These are phyloP conservation scores for Chloebia gouldiae DNA, from an alignment of 2,113 vertebrate genomes.

Conservation along the genomic window DNA sequence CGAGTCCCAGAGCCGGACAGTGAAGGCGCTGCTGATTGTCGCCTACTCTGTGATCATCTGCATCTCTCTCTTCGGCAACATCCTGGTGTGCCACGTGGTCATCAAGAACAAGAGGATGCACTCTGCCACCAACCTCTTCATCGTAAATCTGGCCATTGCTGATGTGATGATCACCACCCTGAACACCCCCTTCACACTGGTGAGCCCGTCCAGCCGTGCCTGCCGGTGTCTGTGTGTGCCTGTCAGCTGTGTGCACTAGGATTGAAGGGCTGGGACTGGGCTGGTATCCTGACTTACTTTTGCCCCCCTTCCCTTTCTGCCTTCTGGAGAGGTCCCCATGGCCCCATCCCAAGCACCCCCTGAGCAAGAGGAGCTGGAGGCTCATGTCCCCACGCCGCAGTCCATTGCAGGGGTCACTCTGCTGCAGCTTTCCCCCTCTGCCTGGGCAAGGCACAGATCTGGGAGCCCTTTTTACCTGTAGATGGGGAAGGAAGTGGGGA, in stretches of 20 bases:
- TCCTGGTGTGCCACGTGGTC: conserved; percentile 79
- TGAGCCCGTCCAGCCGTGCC: not conserved
- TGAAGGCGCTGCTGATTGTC: conserved; percentile 69
- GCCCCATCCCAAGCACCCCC: not conserved
- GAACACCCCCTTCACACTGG: conserved; percentile 82
- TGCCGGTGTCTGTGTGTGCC: not conserved
- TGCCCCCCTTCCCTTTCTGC: not conserved
- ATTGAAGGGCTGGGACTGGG: not conserved
- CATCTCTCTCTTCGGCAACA: conserved; percentile 79
- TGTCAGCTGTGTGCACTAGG: not conserved
- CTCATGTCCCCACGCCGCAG: fast-evolving
- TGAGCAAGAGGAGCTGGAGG: not conserved
- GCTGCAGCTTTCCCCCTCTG: not conserved
- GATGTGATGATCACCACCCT: conserved; percentile 80
- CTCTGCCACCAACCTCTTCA: conserved; percentile 79
- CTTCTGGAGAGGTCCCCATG: not conserved
- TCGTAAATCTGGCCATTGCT: conserved; percentile 76
- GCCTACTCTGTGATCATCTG: conserved; percentile 78
- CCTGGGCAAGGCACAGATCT: not conserved
- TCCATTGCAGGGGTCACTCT: not conserved
- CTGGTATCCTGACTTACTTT: not conserved
- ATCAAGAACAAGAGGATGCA: conserved; percentile 77
- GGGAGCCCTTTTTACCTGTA: not conserved
- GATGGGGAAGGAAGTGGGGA: not conserved
- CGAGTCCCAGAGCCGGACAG: conserved; percentile 63